phyloP scores from a whole-genome alignment of 2,113 vertebrate species.

The Lagenorhynchus albirostris region DNA sequence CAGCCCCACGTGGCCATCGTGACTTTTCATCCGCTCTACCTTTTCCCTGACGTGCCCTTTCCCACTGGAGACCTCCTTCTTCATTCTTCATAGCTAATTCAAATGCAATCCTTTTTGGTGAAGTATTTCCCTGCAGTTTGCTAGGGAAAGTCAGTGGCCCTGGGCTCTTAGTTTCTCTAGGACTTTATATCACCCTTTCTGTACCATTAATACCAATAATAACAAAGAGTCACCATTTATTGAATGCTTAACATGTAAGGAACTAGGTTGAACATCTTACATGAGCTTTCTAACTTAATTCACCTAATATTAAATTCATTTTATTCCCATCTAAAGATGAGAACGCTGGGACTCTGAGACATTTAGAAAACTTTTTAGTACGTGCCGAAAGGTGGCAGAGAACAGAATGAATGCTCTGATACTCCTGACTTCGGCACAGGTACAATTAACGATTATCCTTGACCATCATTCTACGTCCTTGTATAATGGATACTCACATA shows the following conservation, averaged over 20 bases:
- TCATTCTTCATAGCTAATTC: background rate
- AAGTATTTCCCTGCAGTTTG: background rate
- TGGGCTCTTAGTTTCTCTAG: background rate
- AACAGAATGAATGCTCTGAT: background rate
- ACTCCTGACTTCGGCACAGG: background rate
- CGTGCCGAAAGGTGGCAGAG: background rate
- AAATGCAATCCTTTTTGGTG: background rate
- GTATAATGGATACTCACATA: background rate
- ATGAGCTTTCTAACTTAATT: background rate
- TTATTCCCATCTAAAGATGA: background rate
- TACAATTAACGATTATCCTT: too few species aligned
- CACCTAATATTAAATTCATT: background rate
- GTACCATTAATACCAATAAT: background rate
- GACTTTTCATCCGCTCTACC: background rate
- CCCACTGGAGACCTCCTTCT: background rate
- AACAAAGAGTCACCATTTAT: background rate
- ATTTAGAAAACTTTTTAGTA: background rate
- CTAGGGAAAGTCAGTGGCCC: background rate
- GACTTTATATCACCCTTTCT: background rate
- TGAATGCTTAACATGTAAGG: background rate
- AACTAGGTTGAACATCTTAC: background rate
- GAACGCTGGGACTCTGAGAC: background rate
- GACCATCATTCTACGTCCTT: background rate
- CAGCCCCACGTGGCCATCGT: rapidly evolving
- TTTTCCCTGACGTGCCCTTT: background rate